Conservation (phyloP, 64 coral and sea anemone species). For the Exaiptasia diaphana region DNA sequence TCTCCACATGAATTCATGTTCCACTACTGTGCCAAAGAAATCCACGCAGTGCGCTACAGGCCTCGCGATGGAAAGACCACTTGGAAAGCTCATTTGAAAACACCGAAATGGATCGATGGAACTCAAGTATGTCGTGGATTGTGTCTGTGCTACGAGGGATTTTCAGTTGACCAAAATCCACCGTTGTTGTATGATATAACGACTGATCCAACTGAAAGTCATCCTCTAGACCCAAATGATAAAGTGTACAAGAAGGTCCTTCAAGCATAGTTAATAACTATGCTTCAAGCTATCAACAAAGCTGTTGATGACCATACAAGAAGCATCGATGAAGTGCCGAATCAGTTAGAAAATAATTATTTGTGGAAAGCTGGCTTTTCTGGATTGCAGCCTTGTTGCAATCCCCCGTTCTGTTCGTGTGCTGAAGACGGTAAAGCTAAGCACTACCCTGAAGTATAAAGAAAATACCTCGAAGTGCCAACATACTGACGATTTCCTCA, state of each 20-base stretch:
- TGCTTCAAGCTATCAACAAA: slow-evolving; percentile 9
- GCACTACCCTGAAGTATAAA: neutral
- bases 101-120: slow-evolving; percentile 21
- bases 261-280: neutral
- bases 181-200: slow-evolving; percentile 45
- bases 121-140: slow-evolving; percentile 9
- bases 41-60: slow-evolving; percentile 45
- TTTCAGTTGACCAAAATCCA: neutral
- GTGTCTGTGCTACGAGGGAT: slow-evolving; percentile 8
- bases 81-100: slow-evolving; percentile 44
- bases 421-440: neutral
- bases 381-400: slow-evolving; percentile 36
- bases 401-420: slow-evolving; percentile 39
- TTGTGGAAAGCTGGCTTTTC: neutral
- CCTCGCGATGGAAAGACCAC: neutral
- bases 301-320: slow-evolving; percentile 17
- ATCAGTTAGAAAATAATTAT: slow-evolving; percentile 20
- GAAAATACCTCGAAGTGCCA: too few species aligned
- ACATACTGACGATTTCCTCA: too few species aligned
- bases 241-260: too few species aligned
- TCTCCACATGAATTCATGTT: slow-evolving; percentile 52
- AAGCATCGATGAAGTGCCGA: slow-evolving; percentile 21
- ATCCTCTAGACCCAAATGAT: slow-evolving; percentile 4
- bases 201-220: slow-evolving; percentile 23
- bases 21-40: slow-evolving; percentile 48